Base-by-base conservation (phyloP, 1,140 invertebrate species). In the Agraylea sexmaculata region DNA sequence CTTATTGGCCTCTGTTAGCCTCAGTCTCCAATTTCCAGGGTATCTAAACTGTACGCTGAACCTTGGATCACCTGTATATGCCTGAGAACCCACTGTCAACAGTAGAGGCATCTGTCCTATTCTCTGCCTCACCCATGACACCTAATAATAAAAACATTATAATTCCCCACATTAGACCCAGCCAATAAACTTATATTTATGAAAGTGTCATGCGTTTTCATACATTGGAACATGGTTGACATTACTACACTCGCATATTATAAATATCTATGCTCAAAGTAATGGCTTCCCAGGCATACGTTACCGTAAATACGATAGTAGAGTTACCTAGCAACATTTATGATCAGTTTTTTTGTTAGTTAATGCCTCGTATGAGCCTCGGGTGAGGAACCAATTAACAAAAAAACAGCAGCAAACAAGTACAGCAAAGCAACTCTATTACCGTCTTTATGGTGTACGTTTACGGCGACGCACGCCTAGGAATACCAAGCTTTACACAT, bases 1-100 rank as follows among this genome's bases (percentile, higher is more conserved):
- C 49, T 77, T 77, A 49, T 75, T 78, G 11, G 77, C 75, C 40
- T 71, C 72, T 51, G 69, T 69, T 47, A 83, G 77, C 59, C 75
- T 72, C 30, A 83, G 63, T 42, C 74, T 71, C 80, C 80, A 83
- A 59, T 83, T 83, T 45, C 80, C 78, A 22, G 79, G 77, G 53
- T 85, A 86, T 47, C 83, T 72, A 59, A 78, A 80, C 44, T 75
- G 76, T 36, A 84, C 71, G n/a, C 73, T 75, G 46, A 80, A 79
- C 42, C 81, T 69, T 39, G 73, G 69, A 56, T 85, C 81, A 10
- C 78, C 80, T 29, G 77, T 81, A 50, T 84, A 84, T 0, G 78
- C 79, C 16, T 73, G 66, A 12, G 70, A 66, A 3, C 78, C 79
- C 2, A 81, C 76, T 2, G 79, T 83, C 3, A 83, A 62, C 10